Evolutionary conservation across 2,113 vertebrate species (phyloP).

Genomic region (Cercopithecus mona): DNA sequence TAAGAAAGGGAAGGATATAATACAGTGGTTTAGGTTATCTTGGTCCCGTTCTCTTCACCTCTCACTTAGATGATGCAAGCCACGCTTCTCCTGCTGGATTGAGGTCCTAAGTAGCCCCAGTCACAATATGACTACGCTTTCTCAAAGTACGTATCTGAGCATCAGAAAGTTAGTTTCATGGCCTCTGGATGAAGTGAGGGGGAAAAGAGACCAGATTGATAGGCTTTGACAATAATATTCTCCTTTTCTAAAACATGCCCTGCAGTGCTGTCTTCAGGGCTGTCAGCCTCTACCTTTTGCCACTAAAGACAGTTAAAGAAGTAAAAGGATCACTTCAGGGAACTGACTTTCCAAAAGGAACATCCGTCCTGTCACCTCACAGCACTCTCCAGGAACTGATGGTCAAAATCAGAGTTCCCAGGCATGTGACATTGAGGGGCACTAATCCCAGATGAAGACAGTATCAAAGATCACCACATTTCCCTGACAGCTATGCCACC

Average conservation of each 20-base stretch:
- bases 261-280: background rate
- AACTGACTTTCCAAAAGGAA: conserved; percentile 65
- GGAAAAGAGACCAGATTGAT: conserved; percentile 1
- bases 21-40: background rate
- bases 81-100: background rate
- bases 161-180: background rate
- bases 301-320: conserved; percentile 58
- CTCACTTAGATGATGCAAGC: background rate
- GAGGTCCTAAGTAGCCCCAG: background rate
- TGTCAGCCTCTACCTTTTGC: conserved; percentile 64
- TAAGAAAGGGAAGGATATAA: background rate
- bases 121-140: background rate
- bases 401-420: conserved; percentile 68
- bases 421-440: background rate
- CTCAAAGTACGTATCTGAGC: background rate
- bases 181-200: conserved; percentile 40
- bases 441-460: background rate
- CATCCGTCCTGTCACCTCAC: conserved; percentile 25
- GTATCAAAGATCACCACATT: background rate
- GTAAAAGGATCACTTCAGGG: conserved; percentile 51
- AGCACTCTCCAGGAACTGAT: background rate
- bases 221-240: conserved; percentile 44
- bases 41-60: background rate
- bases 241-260: conserved; percentile 49
- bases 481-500: background rate